These are phyloP conservation scores for Drosophila diplacantha DNA, from an alignment of 2,888 invertebrate species.

Conservation along the genomic window DNA sequence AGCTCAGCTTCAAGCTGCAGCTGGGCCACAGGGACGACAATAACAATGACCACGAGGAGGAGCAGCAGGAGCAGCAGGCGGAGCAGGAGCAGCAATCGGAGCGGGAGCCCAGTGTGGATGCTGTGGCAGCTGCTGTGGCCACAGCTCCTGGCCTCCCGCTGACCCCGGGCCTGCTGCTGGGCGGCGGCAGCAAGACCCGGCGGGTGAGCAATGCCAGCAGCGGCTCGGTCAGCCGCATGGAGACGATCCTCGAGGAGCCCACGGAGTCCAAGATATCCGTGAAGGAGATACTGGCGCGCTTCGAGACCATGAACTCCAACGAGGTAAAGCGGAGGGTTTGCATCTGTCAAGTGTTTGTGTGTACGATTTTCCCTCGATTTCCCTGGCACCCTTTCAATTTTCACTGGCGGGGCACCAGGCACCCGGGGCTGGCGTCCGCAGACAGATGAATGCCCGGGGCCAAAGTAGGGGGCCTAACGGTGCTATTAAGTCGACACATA, in stretches of 20 bases:
- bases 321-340: conserved; percentile 72
- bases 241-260: conserved; percentile 88
- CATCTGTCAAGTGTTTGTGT: too few species aligned
- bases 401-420: neutral
- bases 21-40: conserved; percentile 57
- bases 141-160: neutral
- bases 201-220: conserved; percentile 77
- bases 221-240: conserved; percentile 84
- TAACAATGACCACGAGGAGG: conserved; percentile 43
- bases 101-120: neutral
- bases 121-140: neutral
- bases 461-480: conserved; percentile 44
- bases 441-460: conserved; percentile 5
- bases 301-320: conserved; percentile 82
- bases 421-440: neutral
- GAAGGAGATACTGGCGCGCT: conserved; percentile 88
- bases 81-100: neutral
- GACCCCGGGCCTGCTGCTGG: conserved; percentile 33
- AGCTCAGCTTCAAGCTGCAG: conserved; percentile 53
- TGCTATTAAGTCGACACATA: conserved; percentile 61
- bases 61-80: conserved; percentile 9
- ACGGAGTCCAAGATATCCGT: conserved; percentile 89
- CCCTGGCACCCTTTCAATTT: neutral
- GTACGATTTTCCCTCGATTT: too few species aligned
- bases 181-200: conserved; percentile 63